Conservation (phyloP, 2,888 invertebrate genomes). For the Amphipyra tragopoginis region DNA sequence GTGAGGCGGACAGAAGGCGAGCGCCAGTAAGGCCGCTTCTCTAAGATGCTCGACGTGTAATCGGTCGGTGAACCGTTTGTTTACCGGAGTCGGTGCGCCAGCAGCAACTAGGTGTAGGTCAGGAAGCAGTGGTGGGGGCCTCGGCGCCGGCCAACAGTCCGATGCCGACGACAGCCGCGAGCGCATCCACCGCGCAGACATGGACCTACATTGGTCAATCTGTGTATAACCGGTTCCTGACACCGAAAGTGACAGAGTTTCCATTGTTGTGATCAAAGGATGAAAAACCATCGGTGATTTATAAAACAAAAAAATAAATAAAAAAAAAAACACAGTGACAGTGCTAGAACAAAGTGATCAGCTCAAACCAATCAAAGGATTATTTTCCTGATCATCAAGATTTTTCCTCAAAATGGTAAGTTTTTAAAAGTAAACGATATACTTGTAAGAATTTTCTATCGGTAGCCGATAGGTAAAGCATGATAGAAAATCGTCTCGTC, state of each 20-base stretch:
- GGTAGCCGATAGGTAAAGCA: conserved; percentile 48
- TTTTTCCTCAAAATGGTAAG: conserved; percentile 77
- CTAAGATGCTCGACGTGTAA: conserved; percentile 75
- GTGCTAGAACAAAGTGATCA: conserved; percentile 79
- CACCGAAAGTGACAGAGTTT: conserved; percentile 78
- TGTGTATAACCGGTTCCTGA: conserved; percentile 68
- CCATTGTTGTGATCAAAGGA: conserved; percentile 77
- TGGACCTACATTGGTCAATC: conserved; percentile 71
- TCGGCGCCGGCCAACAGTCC: conserved; percentile 74
- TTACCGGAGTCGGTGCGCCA: conserved; percentile 82
- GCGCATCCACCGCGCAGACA: conserved; percentile 77
- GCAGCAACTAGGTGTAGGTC: conserved; percentile 84
- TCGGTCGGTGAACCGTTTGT: conserved; percentile 90
- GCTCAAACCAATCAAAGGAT: conserved; percentile 71
- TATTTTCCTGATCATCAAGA: conserved; percentile 58
- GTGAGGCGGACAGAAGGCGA: conserved; percentile 68
- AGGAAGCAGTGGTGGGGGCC: conserved; percentile 78
- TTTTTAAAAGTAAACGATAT: conserved; percentile 35
- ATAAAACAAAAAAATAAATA: conserved; percentile 52
- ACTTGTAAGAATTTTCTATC: conserved; percentile 24
- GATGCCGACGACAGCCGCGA: conserved; percentile 76
- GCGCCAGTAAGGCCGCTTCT: conserved; percentile 69
- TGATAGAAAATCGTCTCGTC: conserved; percentile 70
- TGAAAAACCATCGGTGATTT: conserved; percentile 77
- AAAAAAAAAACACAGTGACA: conserved; percentile 68